phyloP scores from a whole-genome alignment of 2,113 vertebrate genomes.

The Ovis aries region ARS-UI_Ramb_v3.0 NC_056061.1:83200501-83201000 shows the following conservation, averaged over 20 bases:
- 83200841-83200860: neutral
- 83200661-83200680: neutral
- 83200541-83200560: neutral
- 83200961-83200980: neutral
- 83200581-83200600: neutral
- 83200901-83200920: neutral
- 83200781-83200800: neutral
- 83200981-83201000: neutral
- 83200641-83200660: neutral
- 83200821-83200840: neutral
- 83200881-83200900: rapidly evolving
- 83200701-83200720: neutral
- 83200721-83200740: rapidly evolving
- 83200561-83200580: neutral
- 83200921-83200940: neutral
- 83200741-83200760: rapidly evolving
- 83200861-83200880: neutral
- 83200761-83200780: neutral
- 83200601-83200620: neutral
- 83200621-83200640: neutral
- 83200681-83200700: neutral
- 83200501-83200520: neutral
- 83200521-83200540: neutral
- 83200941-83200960: neutral
- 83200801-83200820: neutral